Base-by-base conservation (phyloP, 2,113 vertebrate species). In the Prolemur simus region DNA sequence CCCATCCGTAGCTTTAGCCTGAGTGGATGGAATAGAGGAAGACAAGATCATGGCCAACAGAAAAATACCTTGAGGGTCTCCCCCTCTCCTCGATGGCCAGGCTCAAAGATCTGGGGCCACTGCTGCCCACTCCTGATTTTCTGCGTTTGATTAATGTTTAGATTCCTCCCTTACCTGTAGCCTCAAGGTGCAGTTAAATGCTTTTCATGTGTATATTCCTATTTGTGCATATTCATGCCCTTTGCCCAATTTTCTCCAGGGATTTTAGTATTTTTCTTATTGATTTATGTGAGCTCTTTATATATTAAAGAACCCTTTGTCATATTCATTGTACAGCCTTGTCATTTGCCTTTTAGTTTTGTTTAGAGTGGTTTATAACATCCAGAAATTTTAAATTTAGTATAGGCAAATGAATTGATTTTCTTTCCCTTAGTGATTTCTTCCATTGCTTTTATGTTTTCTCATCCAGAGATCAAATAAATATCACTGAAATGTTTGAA, bases 371-470 rank as follows among this genome's bases (percentile, higher is more conserved):
- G 69, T 54, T 93, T 97, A 74, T 93, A 94, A 96, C 27, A 10
- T 76, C 25, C n/a, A 56, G 49, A 87, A 86, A 11, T 93, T 96
- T 98, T 95, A 95, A 94, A 96, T 95, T 84, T 93, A 80, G 86
- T 89, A 29, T 92, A 88, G 94, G 94, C 84, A 94, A 95, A 95
- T 74, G 54, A 82, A 97, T 96, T 95, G 95, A 96, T 96, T 97
- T 97, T 96, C 96, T 96, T 97, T 97, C 83, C 78, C 56, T 89
- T 81, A 71, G 93, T 95, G 87, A 97, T 96, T 96, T 96, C 86
- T 95, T 93, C 80, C 74, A 77, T 91, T 86, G 69, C 88, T 87
- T 97, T 98, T 93, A 93, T 96, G 89, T 56, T 97, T 90, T 94
- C 96, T 95, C 83, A 94, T 93, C 84, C 66, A 86, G 73, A 96